phyloP scores from a whole-genome alignment of 2,797 vertebrate species.

The Spondyliosoma cantharus region DNA sequence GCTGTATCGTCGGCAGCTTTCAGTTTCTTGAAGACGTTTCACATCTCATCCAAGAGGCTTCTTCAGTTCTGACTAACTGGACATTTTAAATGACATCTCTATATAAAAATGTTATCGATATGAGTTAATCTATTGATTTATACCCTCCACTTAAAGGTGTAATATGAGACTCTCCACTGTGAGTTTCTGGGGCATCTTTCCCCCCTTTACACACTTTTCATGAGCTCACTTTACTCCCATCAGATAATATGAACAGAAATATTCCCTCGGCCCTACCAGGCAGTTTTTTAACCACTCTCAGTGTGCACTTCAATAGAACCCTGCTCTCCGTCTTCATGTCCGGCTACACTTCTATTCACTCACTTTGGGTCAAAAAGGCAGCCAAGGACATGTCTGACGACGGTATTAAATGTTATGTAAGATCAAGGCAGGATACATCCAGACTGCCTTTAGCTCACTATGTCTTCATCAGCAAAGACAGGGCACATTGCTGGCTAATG shows the following conservation, averaged over 20 bases:
- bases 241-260: slow-evolving; percentile 34
- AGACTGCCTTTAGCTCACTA: background rate
- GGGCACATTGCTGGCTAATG: no score
- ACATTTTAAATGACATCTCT: no score
- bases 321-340: slow-evolving; percentile 46
- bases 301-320: slow-evolving; percentile 47
- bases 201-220: slow-evolving; percentile 11
- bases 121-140: no score
- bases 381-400: slow-evolving; percentile 51
- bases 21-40: no score
- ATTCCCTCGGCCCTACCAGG: slow-evolving; percentile 25
- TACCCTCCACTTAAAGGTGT: background rate
- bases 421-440: slow-evolving; percentile 6
- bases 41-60: no score
- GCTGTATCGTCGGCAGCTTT: no score
- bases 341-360: slow-evolving; percentile 54
- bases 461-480: slow-evolving; percentile 1
- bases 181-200: background rate
- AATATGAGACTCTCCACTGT: background rate
- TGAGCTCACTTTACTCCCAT: slow-evolving; percentile 35
- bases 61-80: no score
- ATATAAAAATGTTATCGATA: no score
- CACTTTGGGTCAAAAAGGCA: slow-evolving; percentile 54
- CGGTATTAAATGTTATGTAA: slow-evolving; percentile 38
- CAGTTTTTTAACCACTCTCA: slow-evolving; percentile 32